Evolutionary conservation across 2,888 invertebrate genomes (phyloP).

Genomic region (Lutraria lutraria): DNA sequence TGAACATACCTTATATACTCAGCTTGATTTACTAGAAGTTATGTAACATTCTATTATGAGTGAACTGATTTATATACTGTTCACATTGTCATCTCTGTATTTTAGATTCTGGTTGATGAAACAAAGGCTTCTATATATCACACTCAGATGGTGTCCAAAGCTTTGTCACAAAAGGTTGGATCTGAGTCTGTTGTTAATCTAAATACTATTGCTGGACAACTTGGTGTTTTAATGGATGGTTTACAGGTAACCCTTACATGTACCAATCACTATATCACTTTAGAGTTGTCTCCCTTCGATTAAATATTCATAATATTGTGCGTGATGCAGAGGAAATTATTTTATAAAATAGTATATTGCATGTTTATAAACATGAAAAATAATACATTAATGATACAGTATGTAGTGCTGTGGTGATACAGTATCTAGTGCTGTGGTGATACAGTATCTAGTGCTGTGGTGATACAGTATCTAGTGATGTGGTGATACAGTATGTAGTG

Average conservation of each 20-base stretch:
- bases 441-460: no score
- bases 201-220: slow-evolving; percentile 66
- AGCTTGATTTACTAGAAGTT: no score
- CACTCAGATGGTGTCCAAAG: slow-evolving; percentile 75
- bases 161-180: slow-evolving; percentile 48
- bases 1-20: no score
- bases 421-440: no score
- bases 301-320: background rate
- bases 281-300: slow-evolving; percentile 3
- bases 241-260: slow-evolving; percentile 74
- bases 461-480: no score
- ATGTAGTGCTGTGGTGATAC: no score
- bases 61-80: no score
- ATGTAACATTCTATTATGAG: no score
- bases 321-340: background rate
- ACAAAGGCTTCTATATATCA: slow-evolving; percentile 77
- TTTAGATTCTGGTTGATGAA: slow-evolving; percentile 82
- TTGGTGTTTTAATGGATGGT: slow-evolving; percentile 74
- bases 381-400: no score
- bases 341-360: no score
- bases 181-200: slow-evolving; percentile 56
- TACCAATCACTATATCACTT: background rate
- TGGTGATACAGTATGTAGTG: no score
- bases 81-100: background rate
- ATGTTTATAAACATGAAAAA: no score